Conservation (phyloP, 2,113 vertebrate genomes). For the Chaetodon auriga region DNA sequence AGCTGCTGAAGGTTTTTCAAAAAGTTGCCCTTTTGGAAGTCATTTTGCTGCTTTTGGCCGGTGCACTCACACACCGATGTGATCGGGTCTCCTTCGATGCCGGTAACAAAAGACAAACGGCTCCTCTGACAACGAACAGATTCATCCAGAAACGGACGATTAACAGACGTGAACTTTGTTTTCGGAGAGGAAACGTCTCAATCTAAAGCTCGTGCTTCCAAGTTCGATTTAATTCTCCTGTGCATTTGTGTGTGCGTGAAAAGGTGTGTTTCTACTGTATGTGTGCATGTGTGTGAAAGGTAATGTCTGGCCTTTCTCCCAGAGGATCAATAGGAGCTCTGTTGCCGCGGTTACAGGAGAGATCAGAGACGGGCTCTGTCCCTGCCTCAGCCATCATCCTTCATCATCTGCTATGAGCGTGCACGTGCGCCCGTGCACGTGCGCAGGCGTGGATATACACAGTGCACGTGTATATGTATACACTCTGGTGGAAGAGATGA, state of each 20-base stretch:
- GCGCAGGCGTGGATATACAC: neutral
- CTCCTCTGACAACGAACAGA: constrained; percentile 37
- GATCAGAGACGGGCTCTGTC: constrained; percentile 83
- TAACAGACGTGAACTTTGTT: constrained; percentile 23
- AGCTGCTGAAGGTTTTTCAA: neutral
- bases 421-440: constrained; percentile 26
- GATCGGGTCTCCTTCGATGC: neutral
- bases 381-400: constrained; percentile 71
- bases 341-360: constrained; percentile 82
- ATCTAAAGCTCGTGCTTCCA: constrained; percentile 24
- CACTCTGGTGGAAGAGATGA: constrained; percentile 22
- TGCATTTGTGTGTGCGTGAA: constrained; percentile 10
- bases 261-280: constrained; percentile 26
- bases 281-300: constrained; percentile 60
- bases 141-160: constrained; percentile 24
- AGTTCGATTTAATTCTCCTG: constrained; percentile 7
- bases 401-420: constrained; percentile 64
- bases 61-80: neutral
- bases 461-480: neutral
- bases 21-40: neutral
- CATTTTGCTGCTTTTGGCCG: constrained; percentile 14
- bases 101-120: constrained; percentile 36
- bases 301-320: constrained; percentile 75
- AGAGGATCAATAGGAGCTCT: constrained; percentile 83
- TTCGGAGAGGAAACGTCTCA: constrained; percentile 11